Base-by-base conservation (phyloP, 2,113 vertebrate genomes). In the Petrocephalus zakoni region DNA sequence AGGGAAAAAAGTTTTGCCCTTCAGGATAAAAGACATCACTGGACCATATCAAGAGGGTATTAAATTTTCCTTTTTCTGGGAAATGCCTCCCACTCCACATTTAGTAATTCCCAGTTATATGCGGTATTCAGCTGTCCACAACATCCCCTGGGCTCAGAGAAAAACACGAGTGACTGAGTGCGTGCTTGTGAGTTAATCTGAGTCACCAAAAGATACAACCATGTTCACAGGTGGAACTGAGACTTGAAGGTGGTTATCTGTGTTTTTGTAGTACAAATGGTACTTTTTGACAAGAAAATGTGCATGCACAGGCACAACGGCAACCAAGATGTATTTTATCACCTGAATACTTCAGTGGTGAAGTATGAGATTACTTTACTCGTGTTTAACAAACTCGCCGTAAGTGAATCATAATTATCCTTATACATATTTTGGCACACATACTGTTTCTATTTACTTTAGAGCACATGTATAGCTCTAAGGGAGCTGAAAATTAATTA, bases 221-320 rank as follows among this genome's bases (percentile, higher is more conserved):
- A 10, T 29, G 61, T 10, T 68, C 61, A 68, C 2, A 64, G 9
- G n/a, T 68, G 61, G 61, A 68, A 68, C 61, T 68, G 25, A 68
- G 61, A 68, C 10, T 29, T 68, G 61, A 68, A 68, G 25, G 61
- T 68, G 61, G 4, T 68, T 68, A 25, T 64, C n/a, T 64, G 61
- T 0, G n/a, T 25, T 37, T 75, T 13, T 37, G 34, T 6, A 75
- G 29, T 11, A 75, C 13, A 19, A 75, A 83, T 82, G 21, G 8
- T 82, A 83, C 42, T 47, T 47, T 83, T 83, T 83, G 78, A 42
- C 49, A 83, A 83, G 29, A 75, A 37, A 75, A 75, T 64, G n/a
- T n/a, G n/a, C 15, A 19, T 75, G 29, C 5, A 34, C 68, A 75
- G 68, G 34, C 68, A 37, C 34, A 75, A 75, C 37, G 68, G 11